Percentiles rank a stretch among this genome's conserved stretches.
Conservation (phyloP, 2,888 invertebrate genomes). For the Exocentrus adspersus region DNA sequence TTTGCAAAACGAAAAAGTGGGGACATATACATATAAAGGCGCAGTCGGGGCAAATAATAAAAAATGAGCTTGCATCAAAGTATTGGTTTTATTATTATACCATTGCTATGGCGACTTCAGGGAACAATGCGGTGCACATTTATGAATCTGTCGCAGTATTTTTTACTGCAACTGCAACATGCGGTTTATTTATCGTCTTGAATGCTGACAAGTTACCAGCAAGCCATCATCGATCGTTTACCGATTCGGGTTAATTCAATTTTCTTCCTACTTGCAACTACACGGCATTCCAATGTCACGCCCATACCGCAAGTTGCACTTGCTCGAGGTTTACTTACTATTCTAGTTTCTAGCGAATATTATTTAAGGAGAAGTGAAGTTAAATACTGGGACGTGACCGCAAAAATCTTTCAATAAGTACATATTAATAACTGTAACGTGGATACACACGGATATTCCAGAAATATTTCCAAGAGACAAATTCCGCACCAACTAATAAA, state of each 20-base stretch:
- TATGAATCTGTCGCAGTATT: not conserved
- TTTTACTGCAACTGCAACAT: not conserved
- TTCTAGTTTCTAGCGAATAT: slow-evolving; percentile 1
- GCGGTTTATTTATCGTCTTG: not conserved
- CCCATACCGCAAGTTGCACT: slow-evolving; percentile 11
- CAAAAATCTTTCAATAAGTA: not conserved
- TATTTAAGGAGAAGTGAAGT: too few relatives aligned
- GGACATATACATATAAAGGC: too few relatives aligned
- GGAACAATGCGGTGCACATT: too few relatives aligned
- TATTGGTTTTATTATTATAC: too few relatives aligned
- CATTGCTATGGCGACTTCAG: too few relatives aligned
- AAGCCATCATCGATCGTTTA: not conserved
- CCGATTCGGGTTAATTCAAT: slow-evolving; percentile 3
- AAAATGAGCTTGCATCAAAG: too few relatives aligned
- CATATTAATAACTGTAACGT: slow-evolving; percentile 13
- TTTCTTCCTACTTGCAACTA: not conserved
- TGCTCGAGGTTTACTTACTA: not conserved
- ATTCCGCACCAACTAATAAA: too few relatives aligned
- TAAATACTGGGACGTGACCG: not conserved
- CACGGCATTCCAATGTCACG: slow-evolving; percentile 13
- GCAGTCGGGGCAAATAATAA: too few relatives aligned
- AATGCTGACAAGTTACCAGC: not conserved
- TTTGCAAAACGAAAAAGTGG: too few relatives aligned
- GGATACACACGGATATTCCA: too few relatives aligned
- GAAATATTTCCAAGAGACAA: too few relatives aligned